phyloP scores from a whole-genome alignment of 2,113 vertebrate genomes.

The Microcebus jonahi region DNA sequence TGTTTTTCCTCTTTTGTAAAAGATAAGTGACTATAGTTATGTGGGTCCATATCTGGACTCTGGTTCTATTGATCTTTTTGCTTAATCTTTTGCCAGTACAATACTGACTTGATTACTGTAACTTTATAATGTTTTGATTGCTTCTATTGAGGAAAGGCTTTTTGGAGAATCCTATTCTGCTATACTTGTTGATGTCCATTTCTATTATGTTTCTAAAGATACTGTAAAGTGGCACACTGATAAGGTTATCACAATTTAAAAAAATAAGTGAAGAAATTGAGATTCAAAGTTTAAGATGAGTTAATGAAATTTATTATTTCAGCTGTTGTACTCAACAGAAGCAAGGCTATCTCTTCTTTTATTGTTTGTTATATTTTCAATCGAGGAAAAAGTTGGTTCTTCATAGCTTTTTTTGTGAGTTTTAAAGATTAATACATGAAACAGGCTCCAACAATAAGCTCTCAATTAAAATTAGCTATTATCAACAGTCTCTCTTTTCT shows the following conservation, averaged over 20 bases:
- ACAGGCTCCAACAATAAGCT: neutral
- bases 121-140: neutral
- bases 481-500: neutral
- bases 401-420: neutral
- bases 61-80: neutral
- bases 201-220: constrained; percentile 1
- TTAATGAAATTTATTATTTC: constrained; percentile 30
- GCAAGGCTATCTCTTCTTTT: neutral
- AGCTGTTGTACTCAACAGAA: neutral
- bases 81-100: neutral
- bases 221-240: neutral
- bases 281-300: neutral
- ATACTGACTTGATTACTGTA: neutral
- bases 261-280: constrained; percentile 9
- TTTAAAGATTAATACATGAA: neutral
- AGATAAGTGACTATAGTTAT: neutral
- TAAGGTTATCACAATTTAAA: neutral
- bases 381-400: neutral
- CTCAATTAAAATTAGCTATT: neutral
- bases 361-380: constrained; percentile 7
- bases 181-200: neutral
- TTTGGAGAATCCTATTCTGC: neutral
- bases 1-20: neutral
- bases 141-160: neutral
- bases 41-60: neutral